These are phyloP conservation scores for Neoaliturus tenellus DNA, from an alignment of 2,888 invertebrate species.

Conservation along the genomic window DNA sequence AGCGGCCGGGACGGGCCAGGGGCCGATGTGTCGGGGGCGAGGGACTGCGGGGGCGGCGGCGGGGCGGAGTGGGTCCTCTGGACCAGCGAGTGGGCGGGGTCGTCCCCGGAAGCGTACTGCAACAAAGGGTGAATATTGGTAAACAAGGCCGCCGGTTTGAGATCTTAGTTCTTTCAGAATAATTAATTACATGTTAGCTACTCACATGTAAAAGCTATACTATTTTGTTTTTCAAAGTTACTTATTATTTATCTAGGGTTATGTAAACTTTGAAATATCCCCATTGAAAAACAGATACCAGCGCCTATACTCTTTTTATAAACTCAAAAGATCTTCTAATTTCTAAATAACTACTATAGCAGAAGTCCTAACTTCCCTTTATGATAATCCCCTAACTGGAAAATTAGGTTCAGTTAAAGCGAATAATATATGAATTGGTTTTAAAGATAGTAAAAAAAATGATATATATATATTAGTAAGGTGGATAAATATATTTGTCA, in stretches of 20 bases:
- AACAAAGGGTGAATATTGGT: not conserved
- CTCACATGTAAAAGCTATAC: too few species aligned
- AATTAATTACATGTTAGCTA: not conserved
- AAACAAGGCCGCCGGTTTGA: not conserved
- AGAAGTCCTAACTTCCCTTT: not conserved
- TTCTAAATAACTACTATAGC: not conserved
- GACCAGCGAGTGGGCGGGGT: conserved; percentile 70
- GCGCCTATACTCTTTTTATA: too few species aligned
- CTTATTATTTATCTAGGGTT: too few species aligned
- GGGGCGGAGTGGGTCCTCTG: conserved; percentile 73
- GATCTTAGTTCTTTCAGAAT: too few species aligned
- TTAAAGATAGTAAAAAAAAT: not conserved
- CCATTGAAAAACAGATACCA: too few species aligned
- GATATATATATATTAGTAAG: too few species aligned
- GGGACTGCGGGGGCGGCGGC: conserved; percentile 69
- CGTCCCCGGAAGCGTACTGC: conserved; percentile 33
- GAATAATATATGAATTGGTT: not conserved
- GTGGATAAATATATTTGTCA: too few species aligned
- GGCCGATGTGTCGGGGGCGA: conserved; percentile 60
- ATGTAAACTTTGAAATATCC: too few species aligned
- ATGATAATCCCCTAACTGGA: not conserved
- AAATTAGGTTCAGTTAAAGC: not conserved
- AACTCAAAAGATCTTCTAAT: too few species aligned
- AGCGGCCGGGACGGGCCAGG: not conserved
- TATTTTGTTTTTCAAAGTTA: too few species aligned